These are phyloP conservation scores for Tragopan temminckii DNA, from an alignment of 2,797 vertebrate species.

Conservation along the genomic window DNA sequence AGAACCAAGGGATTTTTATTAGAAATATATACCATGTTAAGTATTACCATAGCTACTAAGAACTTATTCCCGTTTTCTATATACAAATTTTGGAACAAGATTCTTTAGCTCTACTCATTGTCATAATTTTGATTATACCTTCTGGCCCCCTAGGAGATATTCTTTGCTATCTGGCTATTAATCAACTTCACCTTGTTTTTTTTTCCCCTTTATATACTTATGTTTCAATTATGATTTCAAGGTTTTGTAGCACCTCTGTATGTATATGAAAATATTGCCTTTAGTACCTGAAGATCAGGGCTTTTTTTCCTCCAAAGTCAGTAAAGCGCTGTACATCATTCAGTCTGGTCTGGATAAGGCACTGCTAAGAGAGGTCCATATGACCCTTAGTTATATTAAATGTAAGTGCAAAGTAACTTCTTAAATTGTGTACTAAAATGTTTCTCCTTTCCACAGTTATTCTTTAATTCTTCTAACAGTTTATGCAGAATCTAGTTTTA, in stretches of 20 bases:
- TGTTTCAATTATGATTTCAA: neutral
- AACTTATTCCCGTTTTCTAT: neutral
- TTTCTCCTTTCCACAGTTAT: neutral
- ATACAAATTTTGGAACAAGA: neutral
- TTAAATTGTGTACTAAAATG: neutral
- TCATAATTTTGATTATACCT: neutral
- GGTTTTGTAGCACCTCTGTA: neutral
- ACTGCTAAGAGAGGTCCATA: neutral
- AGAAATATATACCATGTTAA: no score
- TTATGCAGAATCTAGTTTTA: neutral
- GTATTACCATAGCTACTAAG: no score
- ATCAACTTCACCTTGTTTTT: rapidly evolving
- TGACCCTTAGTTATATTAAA: neutral
- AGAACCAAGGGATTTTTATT: neutral
- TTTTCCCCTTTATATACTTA: rapidly evolving
- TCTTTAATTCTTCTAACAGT: neutral
- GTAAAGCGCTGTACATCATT: neutral
- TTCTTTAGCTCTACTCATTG: neutral
- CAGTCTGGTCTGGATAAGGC: neutral
- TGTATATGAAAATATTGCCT: neutral
- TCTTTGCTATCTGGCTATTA: neutral
- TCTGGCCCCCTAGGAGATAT: neutral
- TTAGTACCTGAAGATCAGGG: neutral
- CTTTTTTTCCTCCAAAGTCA: neutral
- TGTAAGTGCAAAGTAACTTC: neutral